Conservation (phyloP, 2,888 invertebrate genomes). For the Anthophora plumipes region DNA sequence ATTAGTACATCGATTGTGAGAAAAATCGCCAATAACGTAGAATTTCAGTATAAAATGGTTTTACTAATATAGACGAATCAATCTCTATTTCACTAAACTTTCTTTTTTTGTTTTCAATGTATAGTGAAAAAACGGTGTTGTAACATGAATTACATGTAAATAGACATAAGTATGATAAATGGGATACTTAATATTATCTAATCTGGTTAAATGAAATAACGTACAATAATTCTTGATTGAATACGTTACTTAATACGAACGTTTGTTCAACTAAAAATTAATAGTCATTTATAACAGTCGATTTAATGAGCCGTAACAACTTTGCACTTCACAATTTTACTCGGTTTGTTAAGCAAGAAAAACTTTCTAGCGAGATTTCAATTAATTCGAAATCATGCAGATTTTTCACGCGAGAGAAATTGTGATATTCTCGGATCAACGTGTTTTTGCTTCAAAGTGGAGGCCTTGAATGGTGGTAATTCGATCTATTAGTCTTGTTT, state of each 20-base stretch:
- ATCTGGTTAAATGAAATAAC: slow-evolving; percentile 1
- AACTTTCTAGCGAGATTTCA: neutral
- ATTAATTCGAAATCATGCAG: neutral
- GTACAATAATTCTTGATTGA: neutral
- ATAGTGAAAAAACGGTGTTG: neutral
- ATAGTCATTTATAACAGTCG: slow-evolving; percentile 7
- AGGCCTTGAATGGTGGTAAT: no score
- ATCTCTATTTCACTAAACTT: neutral
- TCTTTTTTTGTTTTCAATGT: neutral
- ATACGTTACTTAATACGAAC: slow-evolving; percentile 4
- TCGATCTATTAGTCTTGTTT: no score
- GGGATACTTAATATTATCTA: neutral
- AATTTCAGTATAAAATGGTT: no score
- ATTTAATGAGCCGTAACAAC: neutral
- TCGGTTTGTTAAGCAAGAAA: neutral
- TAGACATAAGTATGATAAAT: neutral
- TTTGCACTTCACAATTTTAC: neutral
- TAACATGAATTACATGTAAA: neutral
- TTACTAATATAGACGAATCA: no score
- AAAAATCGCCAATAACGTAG: no score
- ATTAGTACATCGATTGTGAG: no score
- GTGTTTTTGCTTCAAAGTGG: no score
- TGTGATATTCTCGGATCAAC: neutral
- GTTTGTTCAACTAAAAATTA: neutral
- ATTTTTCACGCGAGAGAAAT: neutral